Conservation (phyloP, 1,140 invertebrate genomes). For the Chionoecetes opilio region DNA sequence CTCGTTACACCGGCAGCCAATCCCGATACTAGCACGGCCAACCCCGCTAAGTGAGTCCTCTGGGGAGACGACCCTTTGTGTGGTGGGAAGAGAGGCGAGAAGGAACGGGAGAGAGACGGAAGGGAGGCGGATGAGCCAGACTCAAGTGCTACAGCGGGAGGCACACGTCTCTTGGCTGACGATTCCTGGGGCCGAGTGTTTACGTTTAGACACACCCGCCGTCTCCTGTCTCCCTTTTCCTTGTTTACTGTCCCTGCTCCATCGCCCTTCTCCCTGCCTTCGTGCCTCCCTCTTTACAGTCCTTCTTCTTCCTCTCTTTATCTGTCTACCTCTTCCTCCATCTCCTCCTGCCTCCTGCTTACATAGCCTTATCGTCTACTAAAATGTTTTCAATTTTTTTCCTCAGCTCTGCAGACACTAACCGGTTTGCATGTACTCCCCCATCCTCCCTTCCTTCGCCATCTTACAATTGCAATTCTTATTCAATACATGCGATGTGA, state of each 20-base stretch:
- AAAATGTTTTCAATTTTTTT: neutral
- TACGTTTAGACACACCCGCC: neutral
- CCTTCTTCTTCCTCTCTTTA: neutral
- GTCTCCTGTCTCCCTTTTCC: neutral
- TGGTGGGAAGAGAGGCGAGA: neutral
- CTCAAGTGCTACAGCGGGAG: neutral
- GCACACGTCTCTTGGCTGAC: neutral
- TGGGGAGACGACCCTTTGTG: constrained; percentile 54
- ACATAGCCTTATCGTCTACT: neutral
- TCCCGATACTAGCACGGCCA: constrained; percentile 64
- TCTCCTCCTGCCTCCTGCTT: constrained; percentile 46
- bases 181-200: neutral
- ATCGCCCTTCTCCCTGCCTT: neutral
- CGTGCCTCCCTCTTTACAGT: neutral
- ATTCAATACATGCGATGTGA: neutral
- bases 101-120: constrained; percentile 15
- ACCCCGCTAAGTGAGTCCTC: constrained; percentile 72
- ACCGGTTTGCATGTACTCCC: neutral
- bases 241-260: neutral
- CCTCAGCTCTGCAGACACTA: constrained; percentile 3
- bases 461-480: neutral
- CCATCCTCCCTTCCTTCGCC: neutral
- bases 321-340: constrained; percentile 41
- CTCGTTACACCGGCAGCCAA: constrained; percentile 67
- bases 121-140: neutral